phyloP scores from a whole-genome alignment of 2,113 vertebrate genomes.

The Notarius quadriscutis region DNA sequence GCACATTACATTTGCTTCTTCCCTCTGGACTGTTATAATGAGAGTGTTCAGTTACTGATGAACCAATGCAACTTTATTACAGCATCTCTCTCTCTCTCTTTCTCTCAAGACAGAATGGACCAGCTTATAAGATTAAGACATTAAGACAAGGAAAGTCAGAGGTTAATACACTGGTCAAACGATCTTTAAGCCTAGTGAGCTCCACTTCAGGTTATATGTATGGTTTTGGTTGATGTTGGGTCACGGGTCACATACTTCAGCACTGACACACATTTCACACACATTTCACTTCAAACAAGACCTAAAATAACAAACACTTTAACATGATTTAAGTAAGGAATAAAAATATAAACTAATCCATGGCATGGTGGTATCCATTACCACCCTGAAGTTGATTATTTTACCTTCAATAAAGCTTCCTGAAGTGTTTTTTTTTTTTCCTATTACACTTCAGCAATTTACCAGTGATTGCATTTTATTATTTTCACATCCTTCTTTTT shows the following conservation, averaged over 20 bases:
- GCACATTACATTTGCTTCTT: slow-evolving; percentile 37
- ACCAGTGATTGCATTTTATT: no score
- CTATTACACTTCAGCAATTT: no score
- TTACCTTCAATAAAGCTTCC: no score
- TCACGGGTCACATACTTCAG: slow-evolving; percentile 40
- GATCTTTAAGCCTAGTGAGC: slow-evolving; percentile 5
- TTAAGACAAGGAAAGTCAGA: slow-evolving; percentile 18
- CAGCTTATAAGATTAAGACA: slow-evolving; percentile 17
- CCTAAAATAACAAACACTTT: background rate
- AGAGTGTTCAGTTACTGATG: slow-evolving; percentile 34
- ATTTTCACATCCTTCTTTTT: no score
- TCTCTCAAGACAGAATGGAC: background rate
- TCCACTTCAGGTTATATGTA: slow-evolving; percentile 21
- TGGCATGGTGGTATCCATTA: background rate
- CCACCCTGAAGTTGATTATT: no score
- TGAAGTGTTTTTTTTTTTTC: no score
- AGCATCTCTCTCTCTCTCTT: background rate
- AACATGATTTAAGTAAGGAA: background rate
- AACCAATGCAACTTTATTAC: slow-evolving; percentile 14
- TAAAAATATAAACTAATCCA: background rate
- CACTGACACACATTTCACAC: slow-evolving; percentile 29
- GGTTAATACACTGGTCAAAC: slow-evolving; percentile 40
- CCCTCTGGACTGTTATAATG: slow-evolving; percentile 23
- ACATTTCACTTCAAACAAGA: background rate
- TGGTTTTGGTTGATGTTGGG: slow-evolving; percentile 13